phyloP scores from a whole-genome alignment of 2,888 invertebrate genomes.

The Barypeithes pellucidus region DNA sequence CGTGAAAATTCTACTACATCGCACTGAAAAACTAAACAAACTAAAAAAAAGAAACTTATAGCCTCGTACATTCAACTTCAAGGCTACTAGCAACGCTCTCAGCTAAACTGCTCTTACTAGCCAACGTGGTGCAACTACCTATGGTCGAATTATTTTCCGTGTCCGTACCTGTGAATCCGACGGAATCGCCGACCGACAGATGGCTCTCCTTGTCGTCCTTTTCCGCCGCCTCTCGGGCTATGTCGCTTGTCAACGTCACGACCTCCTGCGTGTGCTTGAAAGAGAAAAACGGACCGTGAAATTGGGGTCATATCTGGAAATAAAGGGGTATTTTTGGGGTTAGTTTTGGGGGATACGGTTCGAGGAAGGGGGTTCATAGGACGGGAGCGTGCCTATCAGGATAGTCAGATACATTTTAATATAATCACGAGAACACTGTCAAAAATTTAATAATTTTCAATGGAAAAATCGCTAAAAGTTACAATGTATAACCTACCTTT shows the following conservation, averaged over 20 bases:
- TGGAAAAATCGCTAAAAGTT: too few species aligned
- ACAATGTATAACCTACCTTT: slow-evolving; percentile 65
- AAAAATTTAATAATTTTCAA: too few species aligned
- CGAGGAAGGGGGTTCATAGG: not conserved
- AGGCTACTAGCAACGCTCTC: slow-evolving; percentile 62
- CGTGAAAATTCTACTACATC: slow-evolving; percentile 3
- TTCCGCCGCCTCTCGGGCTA: slow-evolving; percentile 72
- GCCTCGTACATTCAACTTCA: slow-evolving; percentile 68
- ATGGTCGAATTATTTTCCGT: slow-evolving; percentile 69
- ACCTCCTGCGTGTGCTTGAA: slow-evolving; percentile 79
- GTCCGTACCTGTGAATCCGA: slow-evolving; percentile 72
- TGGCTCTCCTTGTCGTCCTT: slow-evolving; percentile 74
- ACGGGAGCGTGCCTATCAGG: too few species aligned
- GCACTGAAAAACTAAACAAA: slow-evolving; percentile 22
- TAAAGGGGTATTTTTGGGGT: slow-evolving; percentile 4
- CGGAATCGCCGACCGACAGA: slow-evolving; percentile 75
- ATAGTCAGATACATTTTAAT: too few species aligned
- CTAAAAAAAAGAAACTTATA: slow-evolving; percentile 59
- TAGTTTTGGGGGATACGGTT: not conserved
- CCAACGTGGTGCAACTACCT: slow-evolving; percentile 66
- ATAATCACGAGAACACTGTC: too few species aligned
- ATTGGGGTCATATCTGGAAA: slow-evolving; percentile 24
- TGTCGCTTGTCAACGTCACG: slow-evolving; percentile 79
- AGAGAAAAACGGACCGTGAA: slow-evolving; percentile 29
- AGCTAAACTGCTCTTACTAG: slow-evolving; percentile 63